Conservation (phyloP, 2,888 invertebrate genomes). For the Erebia epiphron region DNA sequence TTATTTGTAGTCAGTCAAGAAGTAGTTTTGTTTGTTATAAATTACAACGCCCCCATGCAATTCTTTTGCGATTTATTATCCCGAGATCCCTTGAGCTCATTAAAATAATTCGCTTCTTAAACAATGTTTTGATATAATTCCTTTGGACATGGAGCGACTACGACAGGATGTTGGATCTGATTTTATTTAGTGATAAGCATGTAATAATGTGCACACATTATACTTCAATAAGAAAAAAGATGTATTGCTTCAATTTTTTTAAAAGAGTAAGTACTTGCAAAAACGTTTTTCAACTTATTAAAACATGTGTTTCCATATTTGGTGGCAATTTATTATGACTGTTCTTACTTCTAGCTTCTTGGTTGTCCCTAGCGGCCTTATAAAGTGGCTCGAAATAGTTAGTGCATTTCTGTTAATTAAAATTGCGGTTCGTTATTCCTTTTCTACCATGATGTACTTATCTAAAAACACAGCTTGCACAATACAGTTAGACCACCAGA, state of each 20-base stretch:
- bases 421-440: not conserved
- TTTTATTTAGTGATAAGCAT: slow-evolving; percentile 22
- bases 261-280: not conserved
- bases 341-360: too few species aligned
- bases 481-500: not conserved
- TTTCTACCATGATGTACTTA: not conserved
- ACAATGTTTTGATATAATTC: slow-evolving; percentile 40
- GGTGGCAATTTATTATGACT: too few species aligned
- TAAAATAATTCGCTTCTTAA: slow-evolving; percentile 41
- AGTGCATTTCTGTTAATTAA: too few species aligned
- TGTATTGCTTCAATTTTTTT: not conserved
- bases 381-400: too few species aligned
- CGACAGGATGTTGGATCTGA: slow-evolving; percentile 32
- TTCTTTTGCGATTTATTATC: slow-evolving; percentile 33
- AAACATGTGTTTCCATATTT: too few species aligned
- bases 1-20: not conserved
- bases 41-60: slow-evolving; percentile 14
- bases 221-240: not conserved
- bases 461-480: not conserved
- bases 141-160: slow-evolving; percentile 34
- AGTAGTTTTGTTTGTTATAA: slow-evolving; percentile 11
- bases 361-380: too few species aligned
- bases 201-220: not conserved
- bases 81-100: slow-evolving; percentile 35
- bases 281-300: not conserved